phyloP scores from a whole-genome alignment of 2,888 invertebrate genomes.

The Brachycybe producta region DNA sequence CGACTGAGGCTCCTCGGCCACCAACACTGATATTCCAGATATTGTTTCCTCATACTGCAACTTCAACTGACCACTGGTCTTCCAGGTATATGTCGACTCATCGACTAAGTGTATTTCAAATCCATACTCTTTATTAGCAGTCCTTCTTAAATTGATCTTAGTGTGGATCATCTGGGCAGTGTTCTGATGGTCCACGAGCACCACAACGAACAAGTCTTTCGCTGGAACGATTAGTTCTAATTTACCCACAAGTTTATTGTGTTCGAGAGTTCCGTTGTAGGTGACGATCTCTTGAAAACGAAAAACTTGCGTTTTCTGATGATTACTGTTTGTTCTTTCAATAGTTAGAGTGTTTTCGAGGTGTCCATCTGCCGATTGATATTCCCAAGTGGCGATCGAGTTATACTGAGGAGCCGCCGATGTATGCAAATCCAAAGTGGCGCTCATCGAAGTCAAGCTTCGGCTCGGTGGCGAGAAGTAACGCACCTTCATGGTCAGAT shows the following conservation, averaged over 20 bases:
- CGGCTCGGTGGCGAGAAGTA: constrained; percentile 8
- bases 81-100: constrained; percentile 3
- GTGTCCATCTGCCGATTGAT: constrained; percentile 16
- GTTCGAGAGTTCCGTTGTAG: constrained; percentile 6
- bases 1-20: background rate
- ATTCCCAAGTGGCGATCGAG: constrained; percentile 13
- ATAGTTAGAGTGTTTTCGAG: constrained; percentile 17
- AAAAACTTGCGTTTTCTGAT: constrained; percentile 2
- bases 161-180: background rate
- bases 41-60: background rate
- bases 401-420: constrained; percentile 16
- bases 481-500: constrained; percentile 15
- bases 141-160: constrained; percentile 2
- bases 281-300: constrained; percentile 7
- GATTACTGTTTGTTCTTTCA: constrained; percentile 1
- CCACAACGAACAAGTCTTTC: background rate
- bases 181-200: background rate
- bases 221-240: background rate
- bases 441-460: constrained; percentile 9
- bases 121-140: constrained; percentile 5
- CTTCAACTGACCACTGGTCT: background rate
- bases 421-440: constrained; percentile 13
- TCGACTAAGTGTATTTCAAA: constrained; percentile 4
- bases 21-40: background rate
- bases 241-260: background rate